Base-by-base conservation (phyloP, 2,113 vertebrate species). In the Hepsetus odoe region DNA sequence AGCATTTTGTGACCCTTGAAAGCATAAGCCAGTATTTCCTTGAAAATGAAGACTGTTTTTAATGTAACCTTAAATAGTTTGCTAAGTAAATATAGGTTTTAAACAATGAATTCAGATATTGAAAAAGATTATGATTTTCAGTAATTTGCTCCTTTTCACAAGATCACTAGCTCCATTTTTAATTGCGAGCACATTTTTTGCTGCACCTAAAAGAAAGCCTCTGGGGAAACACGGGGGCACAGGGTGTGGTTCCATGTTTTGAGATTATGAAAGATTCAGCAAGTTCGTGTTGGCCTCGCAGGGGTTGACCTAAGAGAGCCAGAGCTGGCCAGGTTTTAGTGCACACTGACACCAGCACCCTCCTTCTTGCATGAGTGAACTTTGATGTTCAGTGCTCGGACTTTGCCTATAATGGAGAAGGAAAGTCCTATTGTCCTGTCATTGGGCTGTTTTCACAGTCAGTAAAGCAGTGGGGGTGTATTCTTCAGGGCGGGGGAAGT, bases 211-310 rank as follows among this genome's bases (percentile, higher is more conserved):
- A 55, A 62, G n/a, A 18, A 20, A 1, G 12, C 30, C 40, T 53
- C 38, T 13, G 26, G 26, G 28, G 18, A 32, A 13, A 67, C 44
- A 38, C 55, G 22, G 1, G 30, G 11, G 11, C 22, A 28, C 46
- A 20, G 49, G 38, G 66, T 51, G 56, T 22, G 26, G 44, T 33
- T 77, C n/a, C 20, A 28, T 55, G 64, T 71, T 65, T 59, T 68
- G 24, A 55, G 26, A 49, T 22, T 46, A 68, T 86, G 82, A 88
- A 90, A 84, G 56, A 89, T 90, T 89, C 46, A 86, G 72, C 62
- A 79, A 83, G 76, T 73, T 28, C 0, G 7, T 76, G 55, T 86
- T 58, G 77, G 35, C 69, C 70, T 74, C 70, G 77, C 11, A 18
- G 76, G 56, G 49, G 77, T 2, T 49, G 58, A 53, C 14, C 53